Base-by-base conservation (phyloP, 2,888 invertebrate species). In the Megaustenia siamemsis region DNA sequence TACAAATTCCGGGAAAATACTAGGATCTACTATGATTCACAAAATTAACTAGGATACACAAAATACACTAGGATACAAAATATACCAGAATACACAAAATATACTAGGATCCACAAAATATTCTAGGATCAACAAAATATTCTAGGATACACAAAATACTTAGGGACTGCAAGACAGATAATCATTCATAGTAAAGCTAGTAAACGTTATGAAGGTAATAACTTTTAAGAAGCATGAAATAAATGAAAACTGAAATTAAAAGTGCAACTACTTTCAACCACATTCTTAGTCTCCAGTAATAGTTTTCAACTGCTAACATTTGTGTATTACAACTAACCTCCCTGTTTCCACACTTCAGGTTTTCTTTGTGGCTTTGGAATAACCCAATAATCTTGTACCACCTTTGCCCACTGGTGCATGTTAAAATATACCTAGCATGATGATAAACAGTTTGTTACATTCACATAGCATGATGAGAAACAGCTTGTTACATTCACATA, bases 301-400 rank as follows among this genome's bases (percentile, higher is more conserved):
- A 53, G 53, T 53, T 21, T n/a, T n/a, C n/a, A n/a, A n/a, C n/a
- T n/a, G n/a, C 5, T 10, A 12, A 28, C 28, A 28, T 66, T 21
- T 71, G 18, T n/a, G 28, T n/a, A 15, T 32, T 49, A 49, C 18
- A 35, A 63, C 43, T 87, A 86, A 90, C 92, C 92, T 89, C 92
- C 92, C 75, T 90, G 86, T 86, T 91, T 92, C 92, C 92, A 92
- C 1, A 91, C 88, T 40, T 91, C 91, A 4, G 87, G 86, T 38
- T 86, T 88, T 71, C 92, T 87, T 68, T 88, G 86, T 45, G 87
- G 76, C 83, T 91, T 91, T 10, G 91, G 91, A 66, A 92, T 91
- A 1, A 86, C 80, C 87, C 88, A 87, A n/a, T 90, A 85, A 68
- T 92, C 91, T 66, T 88, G 88, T 40, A 92, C 83, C 12, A 91